Percentiles rank a stretch among this genome's conserved stretches.
These are phyloP conservation scores for Gnathonemus longibarbis DNA, from an alignment of 2,113 vertebrate genomes.

Conservation along the genomic window DNA sequence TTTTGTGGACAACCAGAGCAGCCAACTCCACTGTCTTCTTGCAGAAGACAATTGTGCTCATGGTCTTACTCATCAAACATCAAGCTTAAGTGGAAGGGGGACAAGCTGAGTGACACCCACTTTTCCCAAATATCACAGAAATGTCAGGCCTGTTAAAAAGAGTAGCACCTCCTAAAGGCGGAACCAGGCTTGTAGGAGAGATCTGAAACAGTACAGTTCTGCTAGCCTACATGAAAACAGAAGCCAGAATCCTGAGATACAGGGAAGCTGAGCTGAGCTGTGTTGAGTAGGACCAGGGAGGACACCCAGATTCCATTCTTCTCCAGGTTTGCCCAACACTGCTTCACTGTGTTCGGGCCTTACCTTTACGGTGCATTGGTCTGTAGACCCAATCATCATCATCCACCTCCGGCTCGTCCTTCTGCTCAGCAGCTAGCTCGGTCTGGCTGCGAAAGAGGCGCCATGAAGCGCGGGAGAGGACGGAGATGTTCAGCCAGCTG, in stretches of 20 bases:
- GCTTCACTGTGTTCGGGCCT: conserved; percentile 33
- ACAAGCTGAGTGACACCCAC: background rate
- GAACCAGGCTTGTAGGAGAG: background rate
- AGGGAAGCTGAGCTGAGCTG: background rate
- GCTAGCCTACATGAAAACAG: background rate
- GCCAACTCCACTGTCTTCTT: background rate
- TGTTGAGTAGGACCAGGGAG: background rate
- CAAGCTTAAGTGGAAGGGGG: background rate
- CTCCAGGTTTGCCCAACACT: background rate
- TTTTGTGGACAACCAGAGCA: background rate
- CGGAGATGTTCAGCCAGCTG: conserved; percentile 88
- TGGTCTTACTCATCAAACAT: background rate
- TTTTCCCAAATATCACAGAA: background rate
- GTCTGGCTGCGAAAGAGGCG: conserved; percentile 84
- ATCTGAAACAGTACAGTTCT: background rate
- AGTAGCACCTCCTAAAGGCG: background rate
- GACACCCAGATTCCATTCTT: background rate
- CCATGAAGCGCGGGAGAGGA: conserved; percentile 77
- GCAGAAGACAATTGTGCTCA: background rate
- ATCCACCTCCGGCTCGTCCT: conserved; percentile 51
- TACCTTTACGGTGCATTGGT: conserved; percentile 79
- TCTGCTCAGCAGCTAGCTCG: conserved; percentile 63
- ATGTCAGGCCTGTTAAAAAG: background rate
- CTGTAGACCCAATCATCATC: conserved; percentile 78
- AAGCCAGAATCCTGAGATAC: background rate